phyloP scores from a whole-genome alignment of 1,140 invertebrate genomes.

The Parasteatoda tepidariorum region DNA sequence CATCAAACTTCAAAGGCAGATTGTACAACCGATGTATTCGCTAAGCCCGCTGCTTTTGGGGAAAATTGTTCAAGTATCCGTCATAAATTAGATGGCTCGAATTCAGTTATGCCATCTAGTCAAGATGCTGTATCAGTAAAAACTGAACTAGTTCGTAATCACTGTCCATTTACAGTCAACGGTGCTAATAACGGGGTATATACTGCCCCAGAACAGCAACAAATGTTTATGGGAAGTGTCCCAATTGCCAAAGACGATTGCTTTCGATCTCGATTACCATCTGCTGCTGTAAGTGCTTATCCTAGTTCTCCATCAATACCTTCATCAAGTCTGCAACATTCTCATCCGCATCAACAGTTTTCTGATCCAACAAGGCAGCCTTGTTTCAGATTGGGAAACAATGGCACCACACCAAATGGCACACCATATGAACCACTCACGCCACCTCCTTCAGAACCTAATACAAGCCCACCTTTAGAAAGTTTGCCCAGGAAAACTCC shows the following conservation, averaged over 20 bases:
- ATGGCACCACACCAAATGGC: background rate
- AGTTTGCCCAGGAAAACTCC: slow-evolving; percentile 40
- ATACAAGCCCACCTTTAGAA: slow-evolving; percentile 67
- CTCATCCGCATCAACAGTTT: slow-evolving; percentile 38
- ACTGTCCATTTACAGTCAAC: slow-evolving; percentile 26
- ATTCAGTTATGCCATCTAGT: background rate
- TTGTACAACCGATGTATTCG: slow-evolving; percentile 39
- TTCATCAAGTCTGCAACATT: slow-evolving; percentile 23
- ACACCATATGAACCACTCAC: slow-evolving; percentile 75
- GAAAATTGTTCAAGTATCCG: slow-evolving; percentile 26
- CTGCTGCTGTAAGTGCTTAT: slow-evolving; percentile 9
- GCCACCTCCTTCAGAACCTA: slow-evolving; percentile 83
- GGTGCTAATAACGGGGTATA: slow-evolving; percentile 8
- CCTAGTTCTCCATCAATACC: slow-evolving; percentile 20
- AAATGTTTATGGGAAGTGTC: slow-evolving; percentile 42
- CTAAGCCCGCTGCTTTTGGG: slow-evolving; percentile 28
- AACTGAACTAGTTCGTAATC: slow-evolving; percentile 50
- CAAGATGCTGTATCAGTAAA: slow-evolving; percentile 57
- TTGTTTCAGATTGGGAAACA: slow-evolving; percentile 28
- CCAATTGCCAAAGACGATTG: slow-evolving; percentile 50
- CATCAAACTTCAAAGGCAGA: slow-evolving; percentile 19
- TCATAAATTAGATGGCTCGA: slow-evolving; percentile 4
- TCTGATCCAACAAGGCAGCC: background rate
- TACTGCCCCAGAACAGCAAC: slow-evolving; percentile 20
- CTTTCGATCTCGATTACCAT: slow-evolving; percentile 25